Evolutionary conservation across 2,113 vertebrate species (phyloP), one percentile per base, ranked within the genome.

Genomic region (Beaufortia kweichowensis): DNA sequence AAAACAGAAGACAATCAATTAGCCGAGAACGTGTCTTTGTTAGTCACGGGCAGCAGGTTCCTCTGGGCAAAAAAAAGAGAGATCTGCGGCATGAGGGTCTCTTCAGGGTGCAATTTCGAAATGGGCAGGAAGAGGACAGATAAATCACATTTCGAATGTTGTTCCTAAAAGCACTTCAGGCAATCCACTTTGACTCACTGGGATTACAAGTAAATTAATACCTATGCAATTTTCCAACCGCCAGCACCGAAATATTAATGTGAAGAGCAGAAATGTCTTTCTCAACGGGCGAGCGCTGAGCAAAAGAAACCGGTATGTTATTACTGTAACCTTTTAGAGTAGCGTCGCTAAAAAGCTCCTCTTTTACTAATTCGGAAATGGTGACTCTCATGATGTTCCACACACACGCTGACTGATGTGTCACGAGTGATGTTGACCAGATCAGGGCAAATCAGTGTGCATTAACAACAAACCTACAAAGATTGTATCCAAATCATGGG

Each of bases 1-100:
- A 92, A 92, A 92, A 89, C 90, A 86, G 82, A 89, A 89, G 88
- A 90, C 90, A 92, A 92, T 93, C 90, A 92, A 93, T 92, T 93
- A 93, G 90, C 59, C 70, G 76, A 79, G 82, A 88, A 87, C 79
- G 83, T 86, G 88, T 91, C 84, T 91, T 90, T 90, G 90, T 92
- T 88, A 86, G 88, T 88, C 88, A 86, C 78, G 88, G 87, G 82
- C 85, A 82, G 88, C 76, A 77, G 74, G 82, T 82, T 90, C 83
- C 89, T 89, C 75, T 81, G 80, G 89, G 89, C 87, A 84, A 14
- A 64, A 62, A 46, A 53, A 21, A 83, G 31, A 67, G 56, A 39
- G 79, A 83, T 87, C 75, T 84, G 81, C 84, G 82, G 69, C 82
- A 86, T 75, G 71, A 68, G 84, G 70, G 81, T 80, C 81, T 90